A percentile compares a stretch with the other conserved stretches of the same genome.
Conservation (phyloP, 2,113 vertebrate species). For the Carassius carassius region DNA sequence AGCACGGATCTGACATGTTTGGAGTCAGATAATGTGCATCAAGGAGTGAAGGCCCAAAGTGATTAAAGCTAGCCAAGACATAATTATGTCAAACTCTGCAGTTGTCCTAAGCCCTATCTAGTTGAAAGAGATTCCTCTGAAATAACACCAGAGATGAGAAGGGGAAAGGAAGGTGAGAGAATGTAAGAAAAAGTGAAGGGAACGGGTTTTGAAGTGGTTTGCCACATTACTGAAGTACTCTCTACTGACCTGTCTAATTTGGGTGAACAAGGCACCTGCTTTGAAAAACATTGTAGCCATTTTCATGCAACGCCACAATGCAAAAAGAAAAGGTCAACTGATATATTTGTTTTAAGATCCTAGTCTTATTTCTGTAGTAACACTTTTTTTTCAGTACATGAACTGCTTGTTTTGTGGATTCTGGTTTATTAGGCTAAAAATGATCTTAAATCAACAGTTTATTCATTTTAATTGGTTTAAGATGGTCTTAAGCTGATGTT, state of each 20-base stretch:
- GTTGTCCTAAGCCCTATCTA: constrained; percentile 73
- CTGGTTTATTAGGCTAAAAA: not conserved
- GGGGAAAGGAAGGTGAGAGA: constrained; percentile 45
- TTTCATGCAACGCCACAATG: constrained; percentile 38
- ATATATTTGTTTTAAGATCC: constrained; percentile 32
- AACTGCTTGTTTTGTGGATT: not conserved
- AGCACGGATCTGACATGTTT: constrained; percentile 70
- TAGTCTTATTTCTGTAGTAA: not conserved
- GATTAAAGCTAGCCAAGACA: constrained; percentile 78
- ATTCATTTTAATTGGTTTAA: not conserved
- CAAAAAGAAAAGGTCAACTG: constrained; percentile 49
- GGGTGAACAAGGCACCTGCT: constrained; percentile 50
- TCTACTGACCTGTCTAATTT: constrained; percentile 65
- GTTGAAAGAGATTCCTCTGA: constrained; percentile 78
- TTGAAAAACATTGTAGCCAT: constrained; percentile 43
- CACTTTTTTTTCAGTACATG: not conserved
- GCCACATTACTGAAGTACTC: constrained; percentile 66
- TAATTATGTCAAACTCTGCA: constrained; percentile 77
- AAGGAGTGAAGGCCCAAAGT: constrained; percentile 73
- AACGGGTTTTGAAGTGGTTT: constrained; percentile 69
- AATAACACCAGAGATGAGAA: constrained; percentile 62
- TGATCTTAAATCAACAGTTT: not conserved
- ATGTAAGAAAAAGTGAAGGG: constrained; percentile 53
- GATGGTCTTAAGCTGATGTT: not conserved
- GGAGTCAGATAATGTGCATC: constrained; percentile 76